Conservation (phyloP, 2,113 vertebrate genomes). For the Sialia sialis region DNA sequence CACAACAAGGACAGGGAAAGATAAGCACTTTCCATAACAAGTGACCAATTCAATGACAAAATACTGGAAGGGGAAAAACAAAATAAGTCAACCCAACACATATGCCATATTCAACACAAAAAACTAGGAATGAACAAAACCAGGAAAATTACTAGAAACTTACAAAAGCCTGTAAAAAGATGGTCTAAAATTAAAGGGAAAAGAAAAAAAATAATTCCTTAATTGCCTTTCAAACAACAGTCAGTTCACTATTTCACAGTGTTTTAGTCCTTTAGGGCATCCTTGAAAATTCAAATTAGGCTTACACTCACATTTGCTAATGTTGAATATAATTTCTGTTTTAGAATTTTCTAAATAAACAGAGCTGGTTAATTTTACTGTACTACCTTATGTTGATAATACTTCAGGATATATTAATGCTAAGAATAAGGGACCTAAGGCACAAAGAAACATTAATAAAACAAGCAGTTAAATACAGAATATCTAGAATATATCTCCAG, state of each 20-base stretch:
- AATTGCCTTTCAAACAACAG: neutral
- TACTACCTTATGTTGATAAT: neutral
- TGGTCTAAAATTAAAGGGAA: neutral
- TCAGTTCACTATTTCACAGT: neutral
- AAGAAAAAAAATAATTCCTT: neutral
- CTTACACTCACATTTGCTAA: neutral
- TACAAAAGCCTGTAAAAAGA: neutral
- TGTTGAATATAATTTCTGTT: neutral
- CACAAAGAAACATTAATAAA: neutral
- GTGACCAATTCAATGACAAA: neutral
- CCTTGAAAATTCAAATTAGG: neutral
- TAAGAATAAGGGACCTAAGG: neutral
- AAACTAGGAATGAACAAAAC: fast-evolving
- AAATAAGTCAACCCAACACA: neutral
- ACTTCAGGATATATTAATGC: neutral
- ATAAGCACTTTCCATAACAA: neutral
- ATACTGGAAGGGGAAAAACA: neutral
- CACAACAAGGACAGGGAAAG: neutral
- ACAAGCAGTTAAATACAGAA: neutral
- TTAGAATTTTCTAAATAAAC: neutral
- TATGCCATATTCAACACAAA: neutral
- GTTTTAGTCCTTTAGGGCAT: neutral
- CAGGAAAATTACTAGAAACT: neutral
- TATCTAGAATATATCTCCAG: neutral
- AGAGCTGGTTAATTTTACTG: neutral